Evolutionary conservation across 2,113 vertebrate species (phyloP), one percentile per base, ranked within the genome.

Genomic region (Laterallus jamaicensis): DNA sequence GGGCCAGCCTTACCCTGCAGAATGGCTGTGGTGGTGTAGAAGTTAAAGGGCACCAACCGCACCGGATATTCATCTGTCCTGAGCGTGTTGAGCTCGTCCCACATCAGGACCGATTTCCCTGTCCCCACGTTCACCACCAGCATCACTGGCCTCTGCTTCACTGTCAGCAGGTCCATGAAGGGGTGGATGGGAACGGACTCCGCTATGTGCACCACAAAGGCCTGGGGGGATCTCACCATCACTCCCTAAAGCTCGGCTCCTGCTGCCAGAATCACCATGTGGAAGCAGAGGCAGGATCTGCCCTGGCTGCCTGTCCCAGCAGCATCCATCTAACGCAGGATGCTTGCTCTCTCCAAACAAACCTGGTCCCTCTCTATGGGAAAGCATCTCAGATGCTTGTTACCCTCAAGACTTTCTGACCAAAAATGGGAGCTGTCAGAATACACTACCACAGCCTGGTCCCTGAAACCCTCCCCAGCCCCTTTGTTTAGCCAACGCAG

Each of bases 11-110:
- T 94, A 98, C 98, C 97, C 91, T 98, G 98, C 78, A 98, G 96
- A 98, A 98, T 98, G 92, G 98, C 98, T 0, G 98, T 98, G 55
- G 98, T 98, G 9, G 98, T 98, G 92, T 98, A 98, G 97, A 98
- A 98, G 94, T 98, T 98, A 74, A 98, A 98, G 40, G 98, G 98
- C 75, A 98, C 97, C 0, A 96, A 94, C 88, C 98, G 98, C 67
- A 98, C 96, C 6, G 98, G 18, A 79, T 97, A 98, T 11, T 97
- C 93, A 0, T 98, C 98, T 0, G 90, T 73, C 64, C 25, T 29
- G 3, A 98, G 97, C 3, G 85, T 86, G 4, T 95, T 88, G 42
- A 98, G 96, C 83, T 98, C 98, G 95, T 98, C 94, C 49, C 96
- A 79, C 97, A 98, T 98, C 76, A 98, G 87, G 68, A 98, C 97